Evolutionary conservation across 2,888 invertebrate genomes (phyloP), one percentile per base, ranked within the genome.

Genomic region (Eristalis pertinax): DNA sequence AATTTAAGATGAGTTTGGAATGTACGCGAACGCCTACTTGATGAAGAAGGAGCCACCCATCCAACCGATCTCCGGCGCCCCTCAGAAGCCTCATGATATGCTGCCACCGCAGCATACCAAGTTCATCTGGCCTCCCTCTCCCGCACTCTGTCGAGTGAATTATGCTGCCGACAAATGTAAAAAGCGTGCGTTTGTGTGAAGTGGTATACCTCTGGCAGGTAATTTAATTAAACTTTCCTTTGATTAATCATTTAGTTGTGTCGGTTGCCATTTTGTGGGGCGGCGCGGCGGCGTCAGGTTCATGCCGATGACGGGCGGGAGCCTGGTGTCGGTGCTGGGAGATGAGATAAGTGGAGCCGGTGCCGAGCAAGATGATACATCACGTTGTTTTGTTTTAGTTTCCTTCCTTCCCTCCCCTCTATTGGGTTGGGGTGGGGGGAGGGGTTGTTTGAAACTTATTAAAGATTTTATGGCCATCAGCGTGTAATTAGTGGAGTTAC

Each of bases 191-290:
- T 84, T 76, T 76, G 87, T 73, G 84, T 76, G 73, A 73, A 87
- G 79, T 77, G 87, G 80, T 84, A 76, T 68, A 73, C 75, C 79
- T 68, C 75, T 87, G 87, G 79, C 79, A 87, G 87, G 87, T 87
- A 87, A 87, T 87, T 87, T 87, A 87, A 87, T 87, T 87, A 87
- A 87, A 87, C 84, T 87, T 87, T 84, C 87, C 87, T 87, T 87
- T 87, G 87, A 87, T 87, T 87, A 87, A 87, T 87, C 87, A 87
- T 87, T 87, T 84, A 84, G 87, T 87, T 84, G 73, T 87, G 87
- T 80, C 70, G 87, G 87, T 72, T 83, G 79, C 79, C 84, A 84
- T 87, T 84, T 87, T 76, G 75, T 56, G 73, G 68, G 77, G 41
- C 22, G 22, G 13, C 11, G 19, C 64, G 35, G 32, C 32, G n/a